Percentiles rank a stretch among this genome's conserved stretches.
Conservation (phyloP, 2,888 invertebrate genomes). For the Agonopterix subpropinquella region DNA sequence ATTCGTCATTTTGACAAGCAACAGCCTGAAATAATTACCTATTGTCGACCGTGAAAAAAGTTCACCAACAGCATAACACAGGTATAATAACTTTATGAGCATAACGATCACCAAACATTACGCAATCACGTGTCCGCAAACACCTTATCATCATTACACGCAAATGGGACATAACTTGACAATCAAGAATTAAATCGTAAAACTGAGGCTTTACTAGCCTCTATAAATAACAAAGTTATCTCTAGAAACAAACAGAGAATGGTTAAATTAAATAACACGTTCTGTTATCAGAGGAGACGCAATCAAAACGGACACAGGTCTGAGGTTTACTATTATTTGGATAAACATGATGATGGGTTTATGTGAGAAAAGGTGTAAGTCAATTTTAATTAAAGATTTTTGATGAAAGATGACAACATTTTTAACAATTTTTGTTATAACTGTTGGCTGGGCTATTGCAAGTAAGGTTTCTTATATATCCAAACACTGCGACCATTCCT, state of each 20-base stretch:
- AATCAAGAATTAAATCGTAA: conserved; percentile 56
- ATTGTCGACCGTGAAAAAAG: too few relatives aligned
- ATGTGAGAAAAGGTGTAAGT: background rate
- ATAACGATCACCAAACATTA: conserved; percentile 20
- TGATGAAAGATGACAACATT: background rate
- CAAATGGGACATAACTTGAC: conserved; percentile 49
- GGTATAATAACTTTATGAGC: too few relatives aligned
- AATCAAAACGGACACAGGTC: conserved; percentile 62
- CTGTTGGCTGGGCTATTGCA: too few relatives aligned
- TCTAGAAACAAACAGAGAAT: conserved; percentile 46
- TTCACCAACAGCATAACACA: too few relatives aligned
- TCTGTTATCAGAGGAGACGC: conserved; percentile 52
- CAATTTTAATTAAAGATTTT: background rate
- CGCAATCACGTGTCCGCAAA: conserved; percentile 48
- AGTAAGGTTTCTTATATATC: too few relatives aligned
- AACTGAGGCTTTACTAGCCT: conserved; percentile 58
- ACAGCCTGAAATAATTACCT: too few relatives aligned
- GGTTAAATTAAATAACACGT: conserved; percentile 58
- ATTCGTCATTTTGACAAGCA: too few relatives aligned
- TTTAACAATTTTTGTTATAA: background rate
- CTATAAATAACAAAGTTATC: conserved; percentile 64
- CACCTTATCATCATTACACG: conserved; percentile 27
- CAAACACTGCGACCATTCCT: too few relatives aligned
- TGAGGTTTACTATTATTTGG: conserved; percentile 25
- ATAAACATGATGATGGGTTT: conserved; percentile 10